phyloP scores from a whole-genome alignment of 1,140 invertebrate species.

The Solen grandis region DNA sequence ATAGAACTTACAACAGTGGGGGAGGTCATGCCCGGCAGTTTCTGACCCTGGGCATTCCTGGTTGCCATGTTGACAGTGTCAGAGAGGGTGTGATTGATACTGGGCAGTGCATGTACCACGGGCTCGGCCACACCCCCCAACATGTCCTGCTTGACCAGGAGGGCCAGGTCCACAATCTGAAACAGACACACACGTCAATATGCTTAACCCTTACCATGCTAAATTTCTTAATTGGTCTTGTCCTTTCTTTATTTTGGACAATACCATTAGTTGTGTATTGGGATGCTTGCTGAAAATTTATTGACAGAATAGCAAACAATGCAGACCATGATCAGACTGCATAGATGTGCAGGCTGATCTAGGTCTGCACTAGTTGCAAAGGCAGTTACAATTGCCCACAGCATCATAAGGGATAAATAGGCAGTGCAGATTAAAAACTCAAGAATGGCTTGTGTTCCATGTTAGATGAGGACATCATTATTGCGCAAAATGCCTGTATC shows the following conservation, averaged over 20 bases:
- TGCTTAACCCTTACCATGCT: neutral
- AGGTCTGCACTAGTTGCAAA: no score
- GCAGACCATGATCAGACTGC: no score
- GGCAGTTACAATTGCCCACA: no score
- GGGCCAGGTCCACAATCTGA: conserved; percentile 84
- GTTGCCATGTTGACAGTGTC: conserved; percentile 44
- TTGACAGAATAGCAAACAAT: no score
- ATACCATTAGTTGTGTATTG: no score
- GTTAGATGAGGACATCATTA: no score
- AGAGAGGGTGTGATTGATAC: conserved; percentile 70
- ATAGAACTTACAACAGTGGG: conserved; percentile 55
- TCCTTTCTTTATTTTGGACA: no score
- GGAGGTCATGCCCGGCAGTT: conserved; percentile 37
- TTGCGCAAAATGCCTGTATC: no score
- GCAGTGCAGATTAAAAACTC: neutral
- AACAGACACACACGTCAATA: conserved; percentile 27
- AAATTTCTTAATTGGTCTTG: no score
- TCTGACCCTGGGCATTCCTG: conserved; percentile 10
- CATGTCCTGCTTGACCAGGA: conserved; percentile 85
- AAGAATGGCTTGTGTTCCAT: neutral
- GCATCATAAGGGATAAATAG: neutral
- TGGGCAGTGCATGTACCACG: conserved; percentile 68
- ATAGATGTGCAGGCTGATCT: no score
- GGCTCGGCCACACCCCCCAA: conserved; percentile 82
- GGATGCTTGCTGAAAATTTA: no score